phyloP scores from a whole-genome alignment of 37 sponge, comb jelly and placozoan species.

The Diacarnus erythraeanus region DNA sequence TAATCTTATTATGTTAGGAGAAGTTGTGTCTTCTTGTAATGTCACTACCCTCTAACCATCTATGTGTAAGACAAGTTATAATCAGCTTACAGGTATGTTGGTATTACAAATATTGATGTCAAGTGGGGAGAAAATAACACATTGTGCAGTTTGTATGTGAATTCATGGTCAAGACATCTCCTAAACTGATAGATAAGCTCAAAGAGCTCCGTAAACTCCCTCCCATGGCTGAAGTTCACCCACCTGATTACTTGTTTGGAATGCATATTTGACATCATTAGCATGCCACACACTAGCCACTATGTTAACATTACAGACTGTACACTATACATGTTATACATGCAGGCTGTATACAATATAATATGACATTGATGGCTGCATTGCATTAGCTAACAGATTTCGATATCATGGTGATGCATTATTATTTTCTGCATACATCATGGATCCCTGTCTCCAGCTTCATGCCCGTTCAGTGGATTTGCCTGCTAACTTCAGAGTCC shows the following conservation, averaged over 20 bases:
- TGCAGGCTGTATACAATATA: neutral
- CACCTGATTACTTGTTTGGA: slow-evolving; percentile 16
- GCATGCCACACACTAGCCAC: no score
- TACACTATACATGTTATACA: neutral
- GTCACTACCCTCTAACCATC: slow-evolving; percentile 57
- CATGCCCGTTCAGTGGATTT: no score
- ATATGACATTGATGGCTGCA: neutral
- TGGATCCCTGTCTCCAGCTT: no score
- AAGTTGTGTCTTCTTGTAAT: slow-evolving; percentile 69
- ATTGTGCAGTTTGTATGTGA: slow-evolving; percentile 45
- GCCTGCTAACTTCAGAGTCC: no score
- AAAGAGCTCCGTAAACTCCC: slow-evolving; percentile 33
- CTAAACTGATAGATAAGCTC: slow-evolving; percentile 33
- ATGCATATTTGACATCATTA: slow-evolving; percentile 9
- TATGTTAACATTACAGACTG: no score
- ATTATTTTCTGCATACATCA: no score
- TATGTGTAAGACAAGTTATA: slow-evolving; percentile 37
- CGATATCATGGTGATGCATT: no score
- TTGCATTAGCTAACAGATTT: no score
- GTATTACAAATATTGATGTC: no score
- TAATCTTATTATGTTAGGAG: slow-evolving; percentile 43
- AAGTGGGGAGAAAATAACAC: no score
- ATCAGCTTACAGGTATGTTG: slow-evolving; percentile 53
- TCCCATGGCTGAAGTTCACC: slow-evolving; percentile 4
- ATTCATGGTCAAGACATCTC: slow-evolving; percentile 27